phyloP scores from a whole-genome alignment of 2,888 invertebrate species.

The Heliconius hortense region DNA sequence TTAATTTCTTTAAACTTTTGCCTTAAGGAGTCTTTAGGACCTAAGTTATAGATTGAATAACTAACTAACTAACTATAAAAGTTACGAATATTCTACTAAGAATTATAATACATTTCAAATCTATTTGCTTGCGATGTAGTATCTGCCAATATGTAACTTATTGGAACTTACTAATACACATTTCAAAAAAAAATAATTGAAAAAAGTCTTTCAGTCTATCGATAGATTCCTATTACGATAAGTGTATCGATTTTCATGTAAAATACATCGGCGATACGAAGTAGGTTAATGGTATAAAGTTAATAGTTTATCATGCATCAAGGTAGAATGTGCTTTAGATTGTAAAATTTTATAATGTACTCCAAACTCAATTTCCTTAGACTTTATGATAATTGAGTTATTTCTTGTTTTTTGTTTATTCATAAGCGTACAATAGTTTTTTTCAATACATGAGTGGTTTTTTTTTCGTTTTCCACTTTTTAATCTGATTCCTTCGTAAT shows the following conservation, averaged over 20 bases:
- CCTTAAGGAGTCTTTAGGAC: no score
- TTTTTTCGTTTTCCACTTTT: no score
- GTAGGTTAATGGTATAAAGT: slow-evolving; percentile 27
- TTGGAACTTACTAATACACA: slow-evolving; percentile 42
- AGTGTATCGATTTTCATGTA: slow-evolving; percentile 29
- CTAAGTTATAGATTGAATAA: no score
- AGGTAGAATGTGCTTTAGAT: slow-evolving; percentile 5
- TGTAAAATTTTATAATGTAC: slow-evolving; percentile 1
- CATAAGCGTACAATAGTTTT: neutral
- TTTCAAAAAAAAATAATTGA: neutral
- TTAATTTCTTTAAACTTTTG: no score
- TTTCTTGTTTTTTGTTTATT: neutral
- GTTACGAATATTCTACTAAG: neutral
- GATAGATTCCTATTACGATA: slow-evolving; percentile 32
- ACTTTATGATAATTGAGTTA: neutral
- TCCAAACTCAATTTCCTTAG: neutral
- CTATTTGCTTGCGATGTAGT: neutral
- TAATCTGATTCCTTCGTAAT: no score
- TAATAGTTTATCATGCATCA: slow-evolving; percentile 23
- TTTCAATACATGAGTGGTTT: neutral
- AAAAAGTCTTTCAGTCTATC: slow-evolving; percentile 25
- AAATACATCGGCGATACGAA: slow-evolving; percentile 19
- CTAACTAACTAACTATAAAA: no score
- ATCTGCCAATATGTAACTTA: neutral
- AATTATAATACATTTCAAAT: neutral